Evolutionary conservation across 2,797 vertebrate genomes (phyloP), one percentile per base, ranked within the genome.

Genomic region (Microctenopoma stevenorrisi): DNA sequence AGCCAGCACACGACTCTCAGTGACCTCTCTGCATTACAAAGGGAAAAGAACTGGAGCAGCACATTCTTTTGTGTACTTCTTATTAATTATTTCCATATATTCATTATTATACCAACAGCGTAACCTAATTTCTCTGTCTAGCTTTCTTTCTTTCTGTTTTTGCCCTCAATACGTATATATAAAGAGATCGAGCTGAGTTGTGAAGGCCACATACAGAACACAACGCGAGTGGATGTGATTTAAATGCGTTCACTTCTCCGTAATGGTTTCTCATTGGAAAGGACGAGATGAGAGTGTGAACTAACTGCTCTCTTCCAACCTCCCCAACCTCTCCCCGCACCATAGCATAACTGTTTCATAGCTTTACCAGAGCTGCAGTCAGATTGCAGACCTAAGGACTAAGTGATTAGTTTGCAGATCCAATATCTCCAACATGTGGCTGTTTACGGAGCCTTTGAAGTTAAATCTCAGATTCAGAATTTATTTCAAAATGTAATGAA

Each of bases 101-200:
- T 86, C 33, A 81, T 78, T 81, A 85, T 82, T 30, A 81, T 70
- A 55, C 48, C 12, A 61, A 65, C 64, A 14, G 37, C 42, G 68
- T 79, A 81, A 79, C 72, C 65, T 42, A 65, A 75, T 79, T 74
- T 82, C 61, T 52, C 56, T 67, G 48, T 69, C 59, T 40, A 63
- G 33, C 33, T 56, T 69, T 37, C 50, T 38, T 63, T 55, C 60
- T 18, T 18, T 18, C 18, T 18, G 18, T 72, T 83, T 56, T 59
- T 68, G 33, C 83, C 43, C 33, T 73, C 28, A 4, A 3, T 74
- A 30, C 56, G 76, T 52, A 28, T 74, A 80, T 77, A 75, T 72
- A 68, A 49, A 72, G 14, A 48, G 5, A 61, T 22, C 25, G 46
- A 68, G 68, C 70, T 64, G 52, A 61, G 50, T 74, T 72, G 72